Evolutionary conservation across 1,140 invertebrate genomes (phyloP).

Genomic region (Philaenus spumarius): DNA sequence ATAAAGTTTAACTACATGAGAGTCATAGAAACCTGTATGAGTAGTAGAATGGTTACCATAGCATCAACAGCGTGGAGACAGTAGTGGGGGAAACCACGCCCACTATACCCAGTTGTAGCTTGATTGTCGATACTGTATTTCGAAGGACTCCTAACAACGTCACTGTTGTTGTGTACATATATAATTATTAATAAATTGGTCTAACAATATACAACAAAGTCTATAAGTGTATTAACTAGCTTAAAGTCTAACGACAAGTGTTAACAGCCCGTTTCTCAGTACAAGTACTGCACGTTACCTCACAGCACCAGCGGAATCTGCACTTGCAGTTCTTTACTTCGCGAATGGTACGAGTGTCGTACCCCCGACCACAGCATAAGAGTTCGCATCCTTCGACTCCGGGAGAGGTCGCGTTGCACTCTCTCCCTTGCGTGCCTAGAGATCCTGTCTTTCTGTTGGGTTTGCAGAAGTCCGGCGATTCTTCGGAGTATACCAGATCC

Average conservation of each 20-base stretch:
- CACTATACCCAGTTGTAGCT: no score
- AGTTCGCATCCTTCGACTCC: slow-evolving; percentile 77
- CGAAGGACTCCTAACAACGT: no score
- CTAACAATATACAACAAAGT: no score
- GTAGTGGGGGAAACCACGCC: no score
- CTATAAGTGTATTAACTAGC: no score
- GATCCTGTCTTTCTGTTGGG: slow-evolving; percentile 75
- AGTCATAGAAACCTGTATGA: no score
- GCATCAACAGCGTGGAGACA: no score
- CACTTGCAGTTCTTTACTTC: slow-evolving; percentile 82
- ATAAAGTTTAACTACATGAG: no score
- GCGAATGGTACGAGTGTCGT: slow-evolving; percentile 56
- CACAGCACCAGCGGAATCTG: slow-evolving; percentile 92
- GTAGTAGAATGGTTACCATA: no score
- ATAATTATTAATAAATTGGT: no score
- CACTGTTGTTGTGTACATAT: no score
- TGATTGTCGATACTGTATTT: no score
- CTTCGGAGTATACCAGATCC: slow-evolving; percentile 83
- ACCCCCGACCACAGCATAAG: slow-evolving; percentile 78
- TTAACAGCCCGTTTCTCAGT: slow-evolving; percentile 59
- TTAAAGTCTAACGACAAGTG: slow-evolving; percentile 62
- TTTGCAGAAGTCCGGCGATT: slow-evolving; percentile 80
- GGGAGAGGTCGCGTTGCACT: slow-evolving; percentile 69
- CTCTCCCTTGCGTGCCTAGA: slow-evolving; percentile 69
- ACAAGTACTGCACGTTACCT: slow-evolving; percentile 86